Evolutionary conservation across 2,888 invertebrate genomes (phyloP), one percentile per base, ranked within the genome.

Genomic region (Embidobia sp.): DNA sequence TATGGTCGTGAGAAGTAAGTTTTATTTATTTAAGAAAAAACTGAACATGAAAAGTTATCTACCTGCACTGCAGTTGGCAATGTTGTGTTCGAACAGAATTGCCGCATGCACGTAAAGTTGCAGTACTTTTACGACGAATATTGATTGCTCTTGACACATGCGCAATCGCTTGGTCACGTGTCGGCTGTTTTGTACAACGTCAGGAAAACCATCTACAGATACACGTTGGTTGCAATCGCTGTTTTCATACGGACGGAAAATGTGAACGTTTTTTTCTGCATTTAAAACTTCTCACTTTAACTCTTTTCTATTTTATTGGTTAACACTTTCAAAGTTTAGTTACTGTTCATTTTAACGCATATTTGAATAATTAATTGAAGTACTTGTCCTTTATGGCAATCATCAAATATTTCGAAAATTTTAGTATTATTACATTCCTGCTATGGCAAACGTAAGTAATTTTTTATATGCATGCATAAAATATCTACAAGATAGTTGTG

Each of bases 21-120:
- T 22, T 22, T 22, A 22, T 22, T 22, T 22, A 22, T 3, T 22
- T 22, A 22, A 4, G 6, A 22, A 4, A 6, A 3, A 22, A 22
- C 6, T 22, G 3, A 6, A 22, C 3, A 4, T 22, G 6, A 3
- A 57, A 44, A 51, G 31, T 51, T 31, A 44, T 61, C 74, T 74
- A 61, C 74, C 46, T 74, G 42, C 59, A 61, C 74, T 46, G 46
- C 75, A 63, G 75, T 27, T 61, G 75, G 75, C 67, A 75, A 67
- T 66, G 66, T 63, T 75, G 61, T 26, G 61, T 40, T 35, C 27
- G 27, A 5, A 8, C 44, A 7, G 5, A 33, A 40, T 61, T 63
- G 67, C 55, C 46, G 61, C 55, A 75, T 61, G 55, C 15, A 63
- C 49, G 61, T 69, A 75, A 40, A 27, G 33, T 61, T 55, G 67